Evolutionary conservation across 2,113 vertebrate species (phyloP).

Genomic region (Psilopogon haemacephalus): DNA sequence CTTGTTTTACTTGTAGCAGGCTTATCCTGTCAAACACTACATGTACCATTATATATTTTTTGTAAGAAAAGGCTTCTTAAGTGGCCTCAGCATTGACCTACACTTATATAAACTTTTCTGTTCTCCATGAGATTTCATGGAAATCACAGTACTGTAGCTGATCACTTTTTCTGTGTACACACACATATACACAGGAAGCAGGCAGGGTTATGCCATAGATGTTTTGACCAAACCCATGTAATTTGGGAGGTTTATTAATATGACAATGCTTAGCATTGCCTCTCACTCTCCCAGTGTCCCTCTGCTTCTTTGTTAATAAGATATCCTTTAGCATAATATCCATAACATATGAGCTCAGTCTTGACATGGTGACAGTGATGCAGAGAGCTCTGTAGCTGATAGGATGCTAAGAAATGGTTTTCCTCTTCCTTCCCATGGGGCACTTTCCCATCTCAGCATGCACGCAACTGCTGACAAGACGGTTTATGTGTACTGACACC

Average conservation of each 20-base stretch:
- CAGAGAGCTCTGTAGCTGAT: neutral
- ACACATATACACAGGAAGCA: neutral
- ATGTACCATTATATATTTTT: neutral
- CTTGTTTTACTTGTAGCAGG: neutral
- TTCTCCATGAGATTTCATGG: neutral
- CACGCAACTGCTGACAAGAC: constrained; percentile 29
- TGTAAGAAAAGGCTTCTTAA: neutral
- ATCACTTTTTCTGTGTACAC: neutral
- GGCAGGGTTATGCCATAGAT: neutral
- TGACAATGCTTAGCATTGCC: neutral
- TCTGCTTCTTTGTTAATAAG: neutral
- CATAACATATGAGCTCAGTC: neutral
- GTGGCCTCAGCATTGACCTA: neutral
- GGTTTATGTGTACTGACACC: constrained; percentile 35
- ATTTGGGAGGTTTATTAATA: neutral
- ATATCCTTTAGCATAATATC: neutral
- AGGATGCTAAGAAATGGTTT: neutral
- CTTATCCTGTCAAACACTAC: neutral
- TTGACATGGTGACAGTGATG: neutral
- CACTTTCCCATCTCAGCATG: neutral
- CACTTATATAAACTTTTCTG: neutral
- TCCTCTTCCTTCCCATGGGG: neutral
- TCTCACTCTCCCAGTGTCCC: neutral
- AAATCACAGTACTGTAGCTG: neutral
- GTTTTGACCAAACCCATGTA: neutral